Base-by-base conservation (phyloP, 2,888 invertebrate species). In the Rhopalosiphum nymphaeae region DNA sequence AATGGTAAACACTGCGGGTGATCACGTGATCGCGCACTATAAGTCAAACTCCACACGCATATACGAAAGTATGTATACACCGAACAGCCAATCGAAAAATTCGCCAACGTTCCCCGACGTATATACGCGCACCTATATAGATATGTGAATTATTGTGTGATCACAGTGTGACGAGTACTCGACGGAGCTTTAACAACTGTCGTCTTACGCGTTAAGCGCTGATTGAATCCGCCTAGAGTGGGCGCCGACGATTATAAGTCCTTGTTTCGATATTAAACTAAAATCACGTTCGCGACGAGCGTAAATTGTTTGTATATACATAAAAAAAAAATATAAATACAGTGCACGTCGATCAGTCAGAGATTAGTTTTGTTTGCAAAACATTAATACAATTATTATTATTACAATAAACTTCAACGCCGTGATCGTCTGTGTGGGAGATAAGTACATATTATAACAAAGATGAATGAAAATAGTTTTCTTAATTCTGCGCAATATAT, bases 311-410 rank as follows among this genome's bases (percentile, higher is more conserved):
- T 78, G 36, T 4, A 13, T 25, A 25, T 36, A 25, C 36, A n/a
- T 0, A 53, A 53, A 29, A 49, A n/a, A 88, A 88, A 53, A 89
- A 25, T 16, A 53, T 36, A 36, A 88, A 88, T 29, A 29, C 78
- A 78, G 21, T 78, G 7, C 78, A 36, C 78, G 36, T 21, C 36
- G 36, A 78, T 78, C 78, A 3, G 21, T 36, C 36, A 78, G 78
- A 78, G 78, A 78, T 89, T 42, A 56, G 89, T 53, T 56, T 56
- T 89, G 89, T 89, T 56, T 26, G 89, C 89, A 56, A 89, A 36
- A 36, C 78, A 78, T 78, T 21, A 67, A 10, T 78, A 78, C 21
- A 9, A 36, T 78, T 9, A 78, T 36, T 78, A 78, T 36, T 78
- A 78, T 36, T 61, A 61, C 7, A 10, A 36, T 36, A 36, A 78